Evolutionary conservation across 2,888 invertebrate species (phyloP).

Genomic region (Nomada fabriciana): DNA sequence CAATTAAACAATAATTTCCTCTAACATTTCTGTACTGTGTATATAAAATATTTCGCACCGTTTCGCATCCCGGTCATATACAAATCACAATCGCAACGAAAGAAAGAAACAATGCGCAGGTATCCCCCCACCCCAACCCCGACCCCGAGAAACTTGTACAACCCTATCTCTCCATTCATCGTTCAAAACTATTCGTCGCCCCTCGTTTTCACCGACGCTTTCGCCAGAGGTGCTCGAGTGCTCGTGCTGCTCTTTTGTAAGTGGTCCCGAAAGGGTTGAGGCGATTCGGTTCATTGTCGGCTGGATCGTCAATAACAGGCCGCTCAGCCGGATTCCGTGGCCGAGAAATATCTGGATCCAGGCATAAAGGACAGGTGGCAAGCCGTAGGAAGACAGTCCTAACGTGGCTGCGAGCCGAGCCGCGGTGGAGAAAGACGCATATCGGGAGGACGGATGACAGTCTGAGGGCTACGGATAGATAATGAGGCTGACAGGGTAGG

Average conservation of each 20-base stretch:
- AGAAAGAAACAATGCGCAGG: background rate
- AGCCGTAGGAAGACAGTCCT: constrained; percentile 23
- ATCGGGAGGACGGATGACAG: constrained; percentile 68
- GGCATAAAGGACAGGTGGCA: constrained; percentile 48
- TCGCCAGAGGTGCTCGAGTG: background rate
- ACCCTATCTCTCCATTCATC: background rate
- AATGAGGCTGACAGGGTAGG: constrained; percentile 68
- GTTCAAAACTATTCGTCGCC: constrained; percentile 4
- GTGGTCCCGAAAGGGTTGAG: constrained; percentile 44
- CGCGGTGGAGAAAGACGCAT: constrained; percentile 56
- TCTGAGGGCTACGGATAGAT: constrained; percentile 62
- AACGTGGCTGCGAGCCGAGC: constrained; percentile 14
- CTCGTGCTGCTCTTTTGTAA: constrained; percentile 26
- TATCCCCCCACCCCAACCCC: too few relatives aligned
- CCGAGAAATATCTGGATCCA: constrained; percentile 51
- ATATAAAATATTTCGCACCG: too few relatives aligned
- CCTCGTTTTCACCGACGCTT: background rate
- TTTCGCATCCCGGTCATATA: too few relatives aligned
- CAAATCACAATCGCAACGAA: background rate
- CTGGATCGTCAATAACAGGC: constrained; percentile 51
- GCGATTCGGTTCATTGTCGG: constrained; percentile 48
- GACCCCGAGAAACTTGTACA: background rate
- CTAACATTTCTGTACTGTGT: too few relatives aligned
- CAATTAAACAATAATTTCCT: too few relatives aligned
- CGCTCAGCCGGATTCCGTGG: constrained; percentile 53